Evolutionary conservation across 2,888 invertebrate genomes (phyloP), one percentile per base, ranked within the genome.

Genomic region (Bombyx huttoni): DNA sequence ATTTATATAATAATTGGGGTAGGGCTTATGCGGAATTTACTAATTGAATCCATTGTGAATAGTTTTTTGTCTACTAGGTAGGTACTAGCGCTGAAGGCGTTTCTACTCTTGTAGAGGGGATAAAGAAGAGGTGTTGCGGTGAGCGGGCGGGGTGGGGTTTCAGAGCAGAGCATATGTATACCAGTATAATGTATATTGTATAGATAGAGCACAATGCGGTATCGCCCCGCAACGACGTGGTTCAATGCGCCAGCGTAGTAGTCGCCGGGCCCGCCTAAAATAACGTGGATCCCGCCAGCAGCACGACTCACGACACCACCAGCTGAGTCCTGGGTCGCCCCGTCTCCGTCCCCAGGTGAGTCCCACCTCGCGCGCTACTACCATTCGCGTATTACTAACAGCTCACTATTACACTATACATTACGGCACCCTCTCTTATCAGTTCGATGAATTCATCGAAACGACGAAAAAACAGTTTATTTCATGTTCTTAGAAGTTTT

Each of bases 191-290:
- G 65, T 71, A 77, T 12, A 40, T 10, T 40, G 40, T 40, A 40
- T 40, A 12, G 9, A 40, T 79, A 81, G 78, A 81, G 64, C 76
- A 76, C 76, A 81, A 78, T 86, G 82, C 83, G 84, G 78, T 78
- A 81, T 64, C 73, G 69, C 54, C 69, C 74, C 78, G 85, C 82
- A 78, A 67, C 84, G 84, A 78, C 80, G 81, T 73, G 64, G 64
- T 57, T 58, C 65, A 57, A 70, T 69, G 82, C 81, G 78, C 78
- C 77, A 73, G 78, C 76, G 75, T 73, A 72, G 64, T 77, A 70
- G 68, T 66, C 60, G 56, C 73, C 63, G 56, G 70, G 61, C 56
- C 61, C 63, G 62, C 67, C 70, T 75, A 79, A 79, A 78, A 80
- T 79, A 81, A 70, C 73, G 69, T 69, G 60, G 67, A 62, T 71